These are phyloP conservation scores for Drosophila elegans DNA, from an alignment of 1,140 invertebrate genomes.

Conservation along the genomic window DNA sequence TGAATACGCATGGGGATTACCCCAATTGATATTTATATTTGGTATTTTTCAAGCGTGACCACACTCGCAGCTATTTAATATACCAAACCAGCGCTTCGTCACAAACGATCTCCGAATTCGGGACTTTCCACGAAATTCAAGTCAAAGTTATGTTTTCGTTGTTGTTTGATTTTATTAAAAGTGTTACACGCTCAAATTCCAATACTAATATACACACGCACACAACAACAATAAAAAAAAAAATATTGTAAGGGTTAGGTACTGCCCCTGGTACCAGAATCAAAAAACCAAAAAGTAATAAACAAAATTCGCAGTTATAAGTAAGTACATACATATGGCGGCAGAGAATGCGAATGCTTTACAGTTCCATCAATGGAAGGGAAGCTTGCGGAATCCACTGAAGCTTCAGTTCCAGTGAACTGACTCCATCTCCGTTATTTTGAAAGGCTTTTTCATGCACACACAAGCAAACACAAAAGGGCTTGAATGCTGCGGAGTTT, in stretches of 20 bases:
- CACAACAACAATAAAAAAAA: conserved; percentile 36
- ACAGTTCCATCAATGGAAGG: neutral
- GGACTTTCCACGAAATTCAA: conserved; percentile 46
- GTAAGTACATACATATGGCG: conserved; percentile 25
- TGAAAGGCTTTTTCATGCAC: neutral
- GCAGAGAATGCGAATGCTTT: neutral
- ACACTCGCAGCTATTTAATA: neutral
- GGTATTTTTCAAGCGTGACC: neutral
- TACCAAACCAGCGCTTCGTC: neutral
- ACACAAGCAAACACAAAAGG: neutral
- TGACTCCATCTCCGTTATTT: conserved; percentile 5
- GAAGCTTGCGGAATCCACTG: no score
- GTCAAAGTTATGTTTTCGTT: conserved; percentile 46
- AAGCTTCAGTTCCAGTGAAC: conserved; percentile 1
- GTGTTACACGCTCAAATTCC: conserved; percentile 44
- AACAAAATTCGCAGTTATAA: conserved; percentile 61
- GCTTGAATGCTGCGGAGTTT: neutral
- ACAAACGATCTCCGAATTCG: conserved; percentile 1
- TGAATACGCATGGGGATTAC: no score
- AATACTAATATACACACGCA: conserved; percentile 46
- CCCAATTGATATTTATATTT: neutral
- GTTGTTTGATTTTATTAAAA: conserved; percentile 55
- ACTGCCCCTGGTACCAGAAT: no score
- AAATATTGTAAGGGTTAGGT: conserved; percentile 39
- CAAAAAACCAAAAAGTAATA: conserved; percentile 13